phyloP scores from a whole-genome alignment of 1,140 invertebrate genomes.

The Drosophila yakuba region DNA sequence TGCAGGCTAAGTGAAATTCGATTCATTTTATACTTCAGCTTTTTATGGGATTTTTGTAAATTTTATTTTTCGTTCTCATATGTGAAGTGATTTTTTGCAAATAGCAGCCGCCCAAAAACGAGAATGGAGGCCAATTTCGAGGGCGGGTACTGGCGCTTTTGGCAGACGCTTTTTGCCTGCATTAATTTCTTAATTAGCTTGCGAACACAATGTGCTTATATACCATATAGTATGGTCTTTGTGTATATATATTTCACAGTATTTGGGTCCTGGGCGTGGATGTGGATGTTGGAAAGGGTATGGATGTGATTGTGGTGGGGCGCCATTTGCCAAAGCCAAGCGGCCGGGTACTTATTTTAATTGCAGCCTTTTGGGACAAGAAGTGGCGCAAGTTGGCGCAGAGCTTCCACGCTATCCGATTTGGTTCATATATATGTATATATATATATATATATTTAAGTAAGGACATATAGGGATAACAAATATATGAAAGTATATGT shows the following conservation, averaged over 20 bases:
- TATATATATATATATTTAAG: too few relatives aligned
- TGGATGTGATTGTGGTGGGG: constrained; percentile 24
- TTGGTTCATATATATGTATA: not conserved
- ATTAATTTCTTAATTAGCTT: constrained; percentile 84
- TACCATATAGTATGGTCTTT: constrained; percentile 34
- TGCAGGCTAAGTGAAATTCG: constrained; percentile 4
- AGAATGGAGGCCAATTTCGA: constrained; percentile 36
- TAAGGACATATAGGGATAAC: too few relatives aligned
- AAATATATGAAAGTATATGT: too few relatives aligned
- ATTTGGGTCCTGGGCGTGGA: constrained; percentile 24
- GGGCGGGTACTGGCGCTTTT: constrained; percentile 16
- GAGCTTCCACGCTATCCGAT: constrained; percentile 35
- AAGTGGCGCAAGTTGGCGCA: constrained; percentile 75
- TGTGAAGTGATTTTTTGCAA: constrained; percentile 73
- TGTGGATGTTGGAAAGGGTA: constrained; percentile 26
- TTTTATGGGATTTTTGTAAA: constrained; percentile 58
- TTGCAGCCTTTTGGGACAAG: constrained; percentile 77
- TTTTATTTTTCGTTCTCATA: constrained; percentile 70
- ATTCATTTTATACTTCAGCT: not conserved
- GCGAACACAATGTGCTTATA: constrained; percentile 78
- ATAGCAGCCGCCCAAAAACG: constrained; percentile 40
- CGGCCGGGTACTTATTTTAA: constrained; percentile 79
- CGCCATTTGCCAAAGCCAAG: constrained; percentile 50
- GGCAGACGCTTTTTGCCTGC: constrained; percentile 72
- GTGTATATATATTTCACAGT: constrained; percentile 16